Conservation (phyloP, 2,888 invertebrate genomes). For the Macrophya annulata region DNA sequence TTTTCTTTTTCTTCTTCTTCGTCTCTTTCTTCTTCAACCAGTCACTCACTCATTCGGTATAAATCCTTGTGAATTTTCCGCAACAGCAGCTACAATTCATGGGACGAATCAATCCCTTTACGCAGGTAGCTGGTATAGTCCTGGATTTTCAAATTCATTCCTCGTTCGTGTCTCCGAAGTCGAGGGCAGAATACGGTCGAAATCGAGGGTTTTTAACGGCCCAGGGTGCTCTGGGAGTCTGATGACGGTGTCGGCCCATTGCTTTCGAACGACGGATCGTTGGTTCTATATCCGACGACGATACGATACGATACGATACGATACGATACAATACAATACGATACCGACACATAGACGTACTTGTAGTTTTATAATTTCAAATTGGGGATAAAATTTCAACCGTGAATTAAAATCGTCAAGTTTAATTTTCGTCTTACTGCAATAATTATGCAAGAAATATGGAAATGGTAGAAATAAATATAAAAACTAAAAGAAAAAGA, state of each 20-base stretch:
- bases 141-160: slow-evolving; percentile 31
- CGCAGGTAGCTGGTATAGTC: neutral
- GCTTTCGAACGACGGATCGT: slow-evolving; percentile 18
- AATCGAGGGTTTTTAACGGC: slow-evolving; percentile 27
- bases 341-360: neutral
- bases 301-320: too few relatives aligned
- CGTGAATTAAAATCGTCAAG: neutral
- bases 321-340: too few relatives aligned
- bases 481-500: neutral
- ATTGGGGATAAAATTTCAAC: neutral
- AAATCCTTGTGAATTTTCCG: slow-evolving; percentile 1
- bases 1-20: neutral
- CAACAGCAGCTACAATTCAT: neutral
- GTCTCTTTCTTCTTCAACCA: neutral
- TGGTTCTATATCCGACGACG: neutral
- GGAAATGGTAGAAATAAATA: neutral
- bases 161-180: slow-evolving; percentile 14
- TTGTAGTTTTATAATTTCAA: slow-evolving; percentile 4
- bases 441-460: neutral
- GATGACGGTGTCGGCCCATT: slow-evolving; percentile 1
- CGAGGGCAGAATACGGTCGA: slow-evolving; percentile 25
- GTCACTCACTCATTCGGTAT: neutral
- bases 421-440: neutral
- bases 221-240: slow-evolving; percentile 18
- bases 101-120: slow-evolving; percentile 7